Percentiles rank a stretch among this genome's conserved stretches.
phyloP scores from a whole-genome alignment of 23 tunicate species.

The Phallusia fumigata region DNA sequence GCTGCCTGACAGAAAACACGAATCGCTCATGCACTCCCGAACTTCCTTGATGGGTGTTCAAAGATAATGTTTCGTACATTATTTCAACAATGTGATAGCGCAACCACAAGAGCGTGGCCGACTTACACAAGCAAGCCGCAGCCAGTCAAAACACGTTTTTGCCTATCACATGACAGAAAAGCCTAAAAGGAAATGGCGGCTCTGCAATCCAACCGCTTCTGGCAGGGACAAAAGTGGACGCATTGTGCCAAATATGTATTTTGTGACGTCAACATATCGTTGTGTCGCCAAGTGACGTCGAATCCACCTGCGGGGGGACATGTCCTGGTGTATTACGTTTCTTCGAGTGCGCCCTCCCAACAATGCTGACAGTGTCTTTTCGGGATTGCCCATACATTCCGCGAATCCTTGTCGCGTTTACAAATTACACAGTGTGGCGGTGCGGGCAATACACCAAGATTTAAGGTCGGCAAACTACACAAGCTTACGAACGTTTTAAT shows the following conservation, averaged over 20 bases:
- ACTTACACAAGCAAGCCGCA: not conserved
- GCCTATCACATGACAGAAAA: not conserved
- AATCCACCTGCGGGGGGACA: conserved; percentile 7
- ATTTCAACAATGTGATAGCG: conserved; percentile 5
- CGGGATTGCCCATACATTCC: not conserved
- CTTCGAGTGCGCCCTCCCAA: not conserved
- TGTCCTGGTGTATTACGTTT: conserved; percentile 8
- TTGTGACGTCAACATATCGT: not conserved
- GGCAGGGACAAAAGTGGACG: not conserved
- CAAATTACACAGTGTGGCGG: not conserved
- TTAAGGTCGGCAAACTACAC: not conserved
- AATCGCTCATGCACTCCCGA: not conserved
- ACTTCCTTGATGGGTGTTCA: conserved; percentile 9
- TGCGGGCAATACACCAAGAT: not conserved
- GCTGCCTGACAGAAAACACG: not conserved
- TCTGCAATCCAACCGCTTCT: not conserved
- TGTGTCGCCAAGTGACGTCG: not conserved
- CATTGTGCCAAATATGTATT: not conserved
- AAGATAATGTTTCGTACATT: not conserved
- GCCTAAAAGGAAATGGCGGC: not conserved
- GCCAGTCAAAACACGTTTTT: conserved; percentile 10
- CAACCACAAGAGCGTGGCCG: conserved; percentile 7
- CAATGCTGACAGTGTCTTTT: not conserved
- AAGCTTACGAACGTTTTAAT: not conserved
- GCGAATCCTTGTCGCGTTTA: not conserved